Base-by-base conservation (phyloP, 2,113 vertebrate species). In the Fregetta grallaria region DNA sequence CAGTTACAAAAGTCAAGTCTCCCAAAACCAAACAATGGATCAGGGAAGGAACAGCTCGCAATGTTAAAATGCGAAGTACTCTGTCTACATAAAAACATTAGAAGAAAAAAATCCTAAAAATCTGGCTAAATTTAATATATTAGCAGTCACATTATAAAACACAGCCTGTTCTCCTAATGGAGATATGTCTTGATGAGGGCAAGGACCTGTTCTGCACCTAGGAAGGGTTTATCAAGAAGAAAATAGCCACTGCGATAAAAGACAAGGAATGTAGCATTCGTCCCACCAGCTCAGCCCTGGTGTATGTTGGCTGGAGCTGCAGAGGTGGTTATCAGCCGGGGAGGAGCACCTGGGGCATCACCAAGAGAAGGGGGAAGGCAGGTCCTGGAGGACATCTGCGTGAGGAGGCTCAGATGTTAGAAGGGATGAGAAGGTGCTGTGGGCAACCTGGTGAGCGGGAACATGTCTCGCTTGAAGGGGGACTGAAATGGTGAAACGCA, bases 381-480 rank as follows among this genome's bases (percentile, higher is more conserved):
- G 25, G 13, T 76, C 30, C 68, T 2, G 1, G 12, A 70, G 10
- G 30, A 81, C 42, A 52, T 13, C 65, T 38, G 26, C 1, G 0
- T 1, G 2, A 81, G 29, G 25, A 62, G 18, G 22, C 32, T 59
- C 56, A 55, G 25, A 11, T 71, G 50, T 26, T 56, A 68, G 72
- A 52, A 61, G 19, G 52, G 18, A 78, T 3, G 10, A 86, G 52
- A 81, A 55, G 13, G 29, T 13, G 50, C 20, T 6, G 10, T 2
- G 7, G n/a, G 55, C 42, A 74, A n/a, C 29, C 13, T 7, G 36
- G 14, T 38, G 26, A 49, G 53, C 49, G 70, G 53, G 45, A 73
- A 82, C 16, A 25, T 1, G 4, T 5, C 3, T 9, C 0, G 0
- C 68, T 45, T 45, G 38, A 70, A 25, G 1, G 0, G 61, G 32